Percentiles rank a stretch among this genome's conserved stretches.
phyloP scores from a whole-genome alignment of 1,140 invertebrate species.

The Hylaeus anthracinus region DNA sequence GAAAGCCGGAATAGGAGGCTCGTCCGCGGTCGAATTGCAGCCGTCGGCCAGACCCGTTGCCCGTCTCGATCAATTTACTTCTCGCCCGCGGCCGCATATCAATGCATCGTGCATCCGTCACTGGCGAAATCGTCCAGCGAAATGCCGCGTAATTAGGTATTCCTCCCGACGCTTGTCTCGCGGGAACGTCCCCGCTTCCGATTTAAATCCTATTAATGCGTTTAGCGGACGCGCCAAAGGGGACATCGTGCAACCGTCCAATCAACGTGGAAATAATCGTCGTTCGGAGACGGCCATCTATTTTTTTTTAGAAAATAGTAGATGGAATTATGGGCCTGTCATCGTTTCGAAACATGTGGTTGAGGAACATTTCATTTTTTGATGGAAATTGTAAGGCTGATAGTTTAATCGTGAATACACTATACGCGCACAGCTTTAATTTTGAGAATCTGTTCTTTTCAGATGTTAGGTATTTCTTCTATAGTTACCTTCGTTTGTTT shows the following conservation, averaged over 20 bases:
- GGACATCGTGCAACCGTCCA: not conserved
- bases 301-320: too few species aligned
- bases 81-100: slow-evolving; percentile 63
- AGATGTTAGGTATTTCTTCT: too few species aligned
- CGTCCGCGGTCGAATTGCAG: slow-evolving; percentile 63
- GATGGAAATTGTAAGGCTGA: too few species aligned
- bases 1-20: slow-evolving; percentile 58
- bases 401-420: too few species aligned
- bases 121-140: slow-evolving; percentile 56
- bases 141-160: slow-evolving; percentile 62
- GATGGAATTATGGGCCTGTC: too few species aligned
- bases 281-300: too few species aligned
- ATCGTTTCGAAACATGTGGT: too few species aligned
- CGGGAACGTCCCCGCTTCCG: slow-evolving; percentile 25
- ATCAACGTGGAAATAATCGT: not conserved
- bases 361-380: too few species aligned
- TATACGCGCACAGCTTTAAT: too few species aligned
- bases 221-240: not conserved
- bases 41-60: not conserved
- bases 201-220: slow-evolving; percentile 48
- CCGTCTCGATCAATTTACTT: slow-evolving; percentile 67
- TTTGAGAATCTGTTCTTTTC: too few species aligned
- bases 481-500: too few species aligned
- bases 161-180: slow-evolving; percentile 45
- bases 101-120: slow-evolving; percentile 62